Base-by-base conservation (phyloP, 2,888 invertebrate genomes). In the Hipparchia sbordonii region DNA sequence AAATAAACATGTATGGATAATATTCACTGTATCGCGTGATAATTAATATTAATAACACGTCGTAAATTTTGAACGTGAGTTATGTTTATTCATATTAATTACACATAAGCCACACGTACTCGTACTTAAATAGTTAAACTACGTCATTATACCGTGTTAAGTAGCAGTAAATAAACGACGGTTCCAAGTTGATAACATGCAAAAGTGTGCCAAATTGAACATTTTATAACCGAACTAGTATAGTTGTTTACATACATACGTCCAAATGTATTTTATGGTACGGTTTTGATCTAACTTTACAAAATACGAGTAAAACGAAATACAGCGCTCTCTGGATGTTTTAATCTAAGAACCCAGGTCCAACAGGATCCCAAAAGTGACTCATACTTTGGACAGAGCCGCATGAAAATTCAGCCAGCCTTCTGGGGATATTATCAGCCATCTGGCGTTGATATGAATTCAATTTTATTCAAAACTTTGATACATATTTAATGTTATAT, bases 1-100 rank as follows among this genome's bases (percentile, higher is more conserved):
- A 81, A 81, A 81, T 80, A 80, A 79, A 77, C 75, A 69, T 81
- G 75, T 75, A 82, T 81, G 81, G 81, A 80, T 81, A 51, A 67
- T 59, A 63, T 45, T 33, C 67, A 39, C 48, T 61, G 61, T 69
- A 74, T 74, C 71, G 77, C 77, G 75, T 76, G 76, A 72, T 72
- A 68, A 70, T 74, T 62, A 72, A 72, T 73, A 77, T 76, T 77
- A 77, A 77, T 77, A 74, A 74, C 68, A 72, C 63, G 56, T 72
- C 67, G 69, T 74, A 74, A 72, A 72, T 59, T 67, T 56, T 46
- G 56, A 62, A 62, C 54, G 57, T 69, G 73, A 71, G 46, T 75
- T 62, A 75, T 71, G 73, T 69, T 69, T 62, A 68, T 65, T 66
- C 54, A 61, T 63, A 69, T 9, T 71, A 69, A 75, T 75, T 69